Evolutionary conservation across 2,113 vertebrate species (phyloP), one percentile per base, ranked within the genome.

Genomic region (Ochotona curzoniae): DNA sequence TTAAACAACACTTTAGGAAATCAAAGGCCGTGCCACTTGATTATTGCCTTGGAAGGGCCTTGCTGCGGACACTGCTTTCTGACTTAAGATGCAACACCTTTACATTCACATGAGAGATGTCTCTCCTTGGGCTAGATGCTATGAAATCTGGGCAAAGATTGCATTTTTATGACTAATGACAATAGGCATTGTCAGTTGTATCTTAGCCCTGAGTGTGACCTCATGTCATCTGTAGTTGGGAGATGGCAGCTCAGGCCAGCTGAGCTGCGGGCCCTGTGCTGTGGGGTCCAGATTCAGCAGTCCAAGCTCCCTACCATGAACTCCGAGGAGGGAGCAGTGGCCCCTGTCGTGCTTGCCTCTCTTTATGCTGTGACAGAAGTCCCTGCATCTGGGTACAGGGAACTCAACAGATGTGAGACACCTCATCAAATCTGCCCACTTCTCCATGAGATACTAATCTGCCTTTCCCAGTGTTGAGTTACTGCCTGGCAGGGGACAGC

Each of bases 401-500:
- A 92, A 93, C 92, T 92, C 92, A 97, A 97, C 91, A 97, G 96
- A 95, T 97, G 96, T 96, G 94, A 97, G 96, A 78, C 95, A 92
- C 93, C 95, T 97, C 94, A 97, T 98, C 97, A 97, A 97, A 96
- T 97, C 97, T 98, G 94, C 94, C 95, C 83, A 92, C 96, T 96
- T 97, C 91, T 97, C 85, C 89, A 80, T 57, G 0, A 97, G 97
- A 97, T 98, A 95, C 94, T 95, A 95, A 98, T 98, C 97, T 92
- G 95, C 89, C 95, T 97, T 97, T 96, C 70, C 80, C 84, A 95
- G 98, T 96, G 97, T 98, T 97, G 75, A 96, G 95, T 98, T 98
- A 97, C 97, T 0, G 35, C 75, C 85, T 83, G 96, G 93, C 93
- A 92, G 94, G 94, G 94, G 95, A 95, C 92, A 97, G 97, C 97